Evolutionary conservation across 64 coral and sea anemone species (phyloP).

Genomic region (Montipora efflorescens): DNA sequence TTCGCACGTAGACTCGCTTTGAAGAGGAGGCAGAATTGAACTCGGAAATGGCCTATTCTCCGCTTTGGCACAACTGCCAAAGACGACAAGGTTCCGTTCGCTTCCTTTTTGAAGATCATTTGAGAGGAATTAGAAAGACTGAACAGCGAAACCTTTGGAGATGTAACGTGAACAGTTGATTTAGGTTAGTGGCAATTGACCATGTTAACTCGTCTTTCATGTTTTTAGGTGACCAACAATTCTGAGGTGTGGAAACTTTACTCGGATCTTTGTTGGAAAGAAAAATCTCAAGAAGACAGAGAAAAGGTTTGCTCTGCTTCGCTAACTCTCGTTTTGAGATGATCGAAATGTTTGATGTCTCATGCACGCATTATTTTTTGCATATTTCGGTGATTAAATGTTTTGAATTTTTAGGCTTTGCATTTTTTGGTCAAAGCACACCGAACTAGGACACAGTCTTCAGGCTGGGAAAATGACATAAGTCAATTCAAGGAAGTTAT

Average conservation of each 20-base stretch:
- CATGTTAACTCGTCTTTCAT: background rate
- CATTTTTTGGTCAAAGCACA: constrained; percentile 90
- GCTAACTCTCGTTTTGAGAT: background rate
- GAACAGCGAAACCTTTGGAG: no score
- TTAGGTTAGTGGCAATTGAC: no score
- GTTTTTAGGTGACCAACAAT: constrained; percentile 81
- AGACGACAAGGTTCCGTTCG: background rate
- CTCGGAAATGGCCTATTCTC: no score
- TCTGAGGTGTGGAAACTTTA: constrained; percentile 89
- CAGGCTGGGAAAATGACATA: constrained; percentile 79
- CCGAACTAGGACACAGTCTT: constrained; percentile 72
- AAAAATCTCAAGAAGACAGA: constrained; percentile 72
- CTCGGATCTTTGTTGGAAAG: constrained; percentile 81
- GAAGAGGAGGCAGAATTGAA: no score
- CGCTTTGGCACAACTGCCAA: background rate
- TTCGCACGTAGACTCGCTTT: no score
- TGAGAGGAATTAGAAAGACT: no score
- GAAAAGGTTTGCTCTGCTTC: constrained; percentile 69
- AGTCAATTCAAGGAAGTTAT: constrained; percentile 76
- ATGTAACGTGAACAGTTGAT: no score
- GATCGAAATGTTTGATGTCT: background rate
- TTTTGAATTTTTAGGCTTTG: constrained; percentile 58
- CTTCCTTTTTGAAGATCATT: no score
- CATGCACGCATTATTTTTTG: background rate
- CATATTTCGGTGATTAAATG: no score